Percentiles rank a stretch among this genome's conserved stretches.
Evolutionary conservation across 1,140 invertebrate genomes (phyloP).

Genomic region (Lysiphlebus fabarum): DNA sequence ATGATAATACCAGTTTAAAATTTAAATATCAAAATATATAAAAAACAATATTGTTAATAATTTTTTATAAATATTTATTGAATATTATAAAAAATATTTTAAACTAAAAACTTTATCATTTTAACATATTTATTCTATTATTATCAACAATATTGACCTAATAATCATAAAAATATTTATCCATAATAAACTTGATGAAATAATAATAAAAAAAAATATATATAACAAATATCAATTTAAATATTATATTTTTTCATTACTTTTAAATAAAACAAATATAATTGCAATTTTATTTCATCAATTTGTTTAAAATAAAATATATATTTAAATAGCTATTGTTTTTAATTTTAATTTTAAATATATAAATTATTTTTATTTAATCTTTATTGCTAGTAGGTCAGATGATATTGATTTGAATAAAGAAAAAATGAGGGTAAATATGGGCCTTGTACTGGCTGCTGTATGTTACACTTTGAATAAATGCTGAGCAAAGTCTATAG

Average conservation of each 20-base stretch:
- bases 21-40: too few species aligned
- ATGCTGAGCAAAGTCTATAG: constrained; percentile 14
- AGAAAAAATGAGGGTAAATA: not conserved
- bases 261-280: too few species aligned
- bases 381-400: constrained; percentile 24
- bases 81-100: too few species aligned
- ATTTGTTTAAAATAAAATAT: not conserved
- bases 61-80: too few species aligned
- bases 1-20: too few species aligned
- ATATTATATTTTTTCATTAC: not conserved
- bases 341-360: constrained; percentile 12
- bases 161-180: not conserved
- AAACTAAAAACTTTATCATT: not conserved
- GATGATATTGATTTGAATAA: constrained; percentile 25
- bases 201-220: not conserved
- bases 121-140: constrained; percentile 18
- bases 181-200: not conserved
- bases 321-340: constrained; percentile 6
- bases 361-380: constrained; percentile 12
- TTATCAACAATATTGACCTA: constrained; percentile 26
- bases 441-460: not conserved
- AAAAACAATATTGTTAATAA: too few species aligned
- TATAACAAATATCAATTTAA: too few species aligned
- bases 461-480: constrained; percentile 12
- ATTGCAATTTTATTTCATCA: too few species aligned